Conservation (phyloP, 2,113 vertebrate species). For the Litocranius walleri region DNA sequence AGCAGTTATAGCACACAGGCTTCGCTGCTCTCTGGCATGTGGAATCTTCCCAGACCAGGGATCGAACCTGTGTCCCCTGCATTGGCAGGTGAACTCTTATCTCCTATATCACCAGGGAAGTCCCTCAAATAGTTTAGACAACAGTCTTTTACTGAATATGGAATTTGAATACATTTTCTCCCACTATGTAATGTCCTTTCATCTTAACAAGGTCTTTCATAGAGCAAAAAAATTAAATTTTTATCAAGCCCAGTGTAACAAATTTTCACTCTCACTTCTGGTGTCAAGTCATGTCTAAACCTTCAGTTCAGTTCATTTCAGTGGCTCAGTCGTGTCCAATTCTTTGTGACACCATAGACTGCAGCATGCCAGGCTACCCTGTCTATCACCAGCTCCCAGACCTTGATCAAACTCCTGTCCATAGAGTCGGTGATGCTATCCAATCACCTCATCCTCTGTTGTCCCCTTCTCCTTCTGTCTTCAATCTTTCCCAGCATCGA, state of each 20-base stretch:
- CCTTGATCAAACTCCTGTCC: not conserved
- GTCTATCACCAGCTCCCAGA: not conserved
- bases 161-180: not conserved
- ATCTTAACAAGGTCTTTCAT: not conserved
- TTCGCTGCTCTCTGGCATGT: not conserved
- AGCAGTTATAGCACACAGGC: not conserved
- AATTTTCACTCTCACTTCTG: not conserved
- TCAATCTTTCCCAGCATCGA: not conserved
- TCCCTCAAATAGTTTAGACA: not conserved
- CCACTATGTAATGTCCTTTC: not conserved
- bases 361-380: not conserved
- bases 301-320: not conserved
- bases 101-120: not conserved
- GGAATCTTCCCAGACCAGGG: not conserved
- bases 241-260: not conserved
- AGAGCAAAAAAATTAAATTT: not conserved
- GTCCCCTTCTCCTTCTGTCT: not conserved
- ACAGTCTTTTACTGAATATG: not conserved
- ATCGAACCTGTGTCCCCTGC: not conserved
- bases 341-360: not conserved
- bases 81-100: not conserved
- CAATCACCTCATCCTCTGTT: not conserved
- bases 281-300: not conserved
- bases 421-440: not conserved
- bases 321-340: not conserved